Base-by-base conservation (phyloP, 2,797 vertebrate genomes). In the Lemur catta region DNA sequence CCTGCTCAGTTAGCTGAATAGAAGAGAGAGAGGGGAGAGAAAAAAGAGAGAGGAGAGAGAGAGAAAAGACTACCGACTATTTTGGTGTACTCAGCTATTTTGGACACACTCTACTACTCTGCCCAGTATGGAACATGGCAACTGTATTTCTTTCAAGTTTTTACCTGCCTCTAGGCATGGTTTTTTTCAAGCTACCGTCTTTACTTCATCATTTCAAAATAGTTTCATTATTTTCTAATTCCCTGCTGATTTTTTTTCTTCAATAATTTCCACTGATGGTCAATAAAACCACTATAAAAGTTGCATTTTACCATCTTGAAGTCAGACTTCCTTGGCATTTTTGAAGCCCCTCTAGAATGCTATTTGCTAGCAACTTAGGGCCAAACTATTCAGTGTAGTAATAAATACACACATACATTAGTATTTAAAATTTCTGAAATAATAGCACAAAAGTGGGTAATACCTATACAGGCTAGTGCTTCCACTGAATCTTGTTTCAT, bases 191-290 rank as follows among this genome's bases (percentile, higher is more conserved):
- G 55, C 12, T 55, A 48, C 48, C 20, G 79, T 50, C 46, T 82
- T 69, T 61, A n/a, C 20, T 74, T 76, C 38, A 57, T 90, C 13
- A 78, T 80, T 91, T 96, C 33, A 61, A 93, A 81, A 61, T 92
- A 41, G 6, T 72, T 93, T 92, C 38, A 55, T 84, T 72, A 86
- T 61, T 89, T 65, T 18, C 52, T 69, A 63, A 82, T 48, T 33
- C 26, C 26, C 18, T 67, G 20, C 22, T 81, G 46, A 76, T 48
- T 35, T 63, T 76, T 57, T 84, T 80, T 41, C 10, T 69, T 57
- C 17, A 50, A 14, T 17, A 30, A 52, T 93, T 80, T 76, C 48
- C 55, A 74, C 0, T n/a, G 20, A 85, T 33, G 4, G 1, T 24
- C 55, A 87, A 20, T 35, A 78, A 28, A 79, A 69, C 17, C 63